A percentile compares a stretch with the other conserved stretches of the same genome.
These are phyloP conservation scores for Nothocercus julius DNA, from an alignment of 2,113 vertebrate genomes.

Conservation along the genomic window DNA sequence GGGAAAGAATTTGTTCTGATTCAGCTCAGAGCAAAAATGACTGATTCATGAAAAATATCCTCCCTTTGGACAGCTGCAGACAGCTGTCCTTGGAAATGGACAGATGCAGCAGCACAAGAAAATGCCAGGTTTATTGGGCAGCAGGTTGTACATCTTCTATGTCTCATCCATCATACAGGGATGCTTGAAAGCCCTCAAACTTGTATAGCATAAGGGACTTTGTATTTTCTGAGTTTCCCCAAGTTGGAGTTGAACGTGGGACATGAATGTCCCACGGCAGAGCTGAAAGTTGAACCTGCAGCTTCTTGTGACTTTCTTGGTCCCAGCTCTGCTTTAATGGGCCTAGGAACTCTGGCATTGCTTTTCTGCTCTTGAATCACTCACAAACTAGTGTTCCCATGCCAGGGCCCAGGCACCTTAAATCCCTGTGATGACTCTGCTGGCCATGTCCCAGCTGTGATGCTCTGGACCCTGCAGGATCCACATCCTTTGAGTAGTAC, in stretches of 20 bases:
- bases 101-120: not conserved
- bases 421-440: not conserved
- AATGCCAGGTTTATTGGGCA: not conserved
- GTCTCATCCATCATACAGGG: not conserved
- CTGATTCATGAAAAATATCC: accelerated
- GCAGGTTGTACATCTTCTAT: not conserved
- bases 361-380: not conserved
- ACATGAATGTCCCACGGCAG: not conserved
- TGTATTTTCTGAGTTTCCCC: not conserved
- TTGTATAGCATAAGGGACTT: not conserved
- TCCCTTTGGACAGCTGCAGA: not conserved
- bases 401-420: not conserved
- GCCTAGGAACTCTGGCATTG: not conserved
- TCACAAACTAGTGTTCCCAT: not conserved
- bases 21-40: accelerated
- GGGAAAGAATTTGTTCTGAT: not conserved
- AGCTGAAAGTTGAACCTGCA: not conserved
- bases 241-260: accelerated
- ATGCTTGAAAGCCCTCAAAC: not conserved
- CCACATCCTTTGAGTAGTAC: not conserved
- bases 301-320: not conserved
- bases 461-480: not conserved
- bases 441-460: not conserved
- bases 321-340: not conserved
- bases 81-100: not conserved